These are phyloP conservation scores for Diplolepis rosae DNA, from an alignment of 2,888 invertebrate genomes.

Conservation along the genomic window DNA sequence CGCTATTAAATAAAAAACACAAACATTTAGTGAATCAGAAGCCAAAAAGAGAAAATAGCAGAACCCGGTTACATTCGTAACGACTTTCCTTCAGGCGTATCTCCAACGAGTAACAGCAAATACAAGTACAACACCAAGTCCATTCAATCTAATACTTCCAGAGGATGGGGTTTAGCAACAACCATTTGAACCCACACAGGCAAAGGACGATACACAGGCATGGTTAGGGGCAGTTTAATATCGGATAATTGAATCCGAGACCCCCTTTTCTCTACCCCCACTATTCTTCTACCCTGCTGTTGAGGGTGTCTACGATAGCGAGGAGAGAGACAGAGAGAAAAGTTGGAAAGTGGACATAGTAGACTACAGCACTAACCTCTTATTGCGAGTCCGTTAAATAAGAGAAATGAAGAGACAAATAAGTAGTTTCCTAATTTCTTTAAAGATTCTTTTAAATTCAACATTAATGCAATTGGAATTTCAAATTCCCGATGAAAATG, in stretches of 20 bases:
- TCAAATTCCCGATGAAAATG: background rate
- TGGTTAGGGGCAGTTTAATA: slow-evolving; percentile 73
- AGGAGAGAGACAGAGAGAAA: slow-evolving; percentile 41
- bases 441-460: slow-evolving; percentile 39
- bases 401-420: slow-evolving; percentile 42
- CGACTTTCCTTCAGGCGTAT: slow-evolving; percentile 61
- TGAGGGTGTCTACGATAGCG: slow-evolving; percentile 39
- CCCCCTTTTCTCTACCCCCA: slow-evolving; percentile 50
- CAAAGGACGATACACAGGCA: slow-evolving; percentile 56
- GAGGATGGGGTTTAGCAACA: slow-evolving; percentile 55
- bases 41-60: slow-evolving; percentile 14
- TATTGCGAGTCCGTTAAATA: slow-evolving; percentile 61
- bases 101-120: slow-evolving; percentile 65
- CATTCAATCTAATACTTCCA: slow-evolving; percentile 72
- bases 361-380: slow-evolving; percentile 51
- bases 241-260: slow-evolving; percentile 73
- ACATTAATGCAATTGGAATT: background rate
- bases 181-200: slow-evolving; percentile 67
- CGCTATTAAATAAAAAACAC: slow-evolving; percentile 6
- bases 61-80: slow-evolving; percentile 27
- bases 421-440: slow-evolving; percentile 60
- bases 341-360: slow-evolving; percentile 7
- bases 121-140: slow-evolving; percentile 71
- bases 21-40: slow-evolving; percentile 20
- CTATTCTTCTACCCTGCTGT: slow-evolving; percentile 48